Percentiles rank a stretch among this genome's conserved stretches.
phyloP scores from a whole-genome alignment of 2,797 vertebrate genomes.

The Acomys russatus region DNA sequence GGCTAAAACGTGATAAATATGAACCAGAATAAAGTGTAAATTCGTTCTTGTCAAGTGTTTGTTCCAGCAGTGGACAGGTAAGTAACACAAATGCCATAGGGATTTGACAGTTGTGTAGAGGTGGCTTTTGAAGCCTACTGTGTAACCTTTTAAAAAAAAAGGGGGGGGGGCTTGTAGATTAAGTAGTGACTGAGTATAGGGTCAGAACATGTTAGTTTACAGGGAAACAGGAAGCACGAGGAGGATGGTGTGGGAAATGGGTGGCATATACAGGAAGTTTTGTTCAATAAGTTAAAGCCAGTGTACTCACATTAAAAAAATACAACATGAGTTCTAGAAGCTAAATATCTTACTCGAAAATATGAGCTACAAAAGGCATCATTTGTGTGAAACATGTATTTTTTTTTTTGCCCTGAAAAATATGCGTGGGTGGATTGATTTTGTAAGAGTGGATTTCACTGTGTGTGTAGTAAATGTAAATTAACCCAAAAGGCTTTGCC shows the following conservation, averaged over 20 bases:
- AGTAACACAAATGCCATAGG: background rate
- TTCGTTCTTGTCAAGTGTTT: background rate
- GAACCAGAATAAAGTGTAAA: background rate
- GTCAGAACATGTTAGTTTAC: background rate
- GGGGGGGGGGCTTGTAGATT: background rate
- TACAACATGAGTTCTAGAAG: background rate
- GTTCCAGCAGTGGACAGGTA: background rate
- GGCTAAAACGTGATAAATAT: background rate
- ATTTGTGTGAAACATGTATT: background rate
- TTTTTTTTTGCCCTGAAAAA: background rate
- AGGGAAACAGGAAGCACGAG: conserved; percentile 23
- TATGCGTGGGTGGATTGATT: background rate
- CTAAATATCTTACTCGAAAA: background rate
- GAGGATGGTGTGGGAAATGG: conserved; percentile 2
- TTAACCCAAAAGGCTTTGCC: background rate
- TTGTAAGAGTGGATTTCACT: background rate
- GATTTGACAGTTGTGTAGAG: background rate
- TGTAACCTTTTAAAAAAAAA: background rate
- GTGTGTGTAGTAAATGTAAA: background rate
- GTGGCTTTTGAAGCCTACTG: background rate
- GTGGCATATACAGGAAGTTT: conserved; percentile 22
- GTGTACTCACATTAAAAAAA: conserved; percentile 50
- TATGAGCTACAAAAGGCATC: background rate
- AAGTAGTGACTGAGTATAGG: background rate
- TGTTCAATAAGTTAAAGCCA: conserved; percentile 63